Percentiles rank a stretch among this genome's conserved stretches.
Conservation (phyloP, 2,888 invertebrate genomes). For the Eristalis intricaria region DNA sequence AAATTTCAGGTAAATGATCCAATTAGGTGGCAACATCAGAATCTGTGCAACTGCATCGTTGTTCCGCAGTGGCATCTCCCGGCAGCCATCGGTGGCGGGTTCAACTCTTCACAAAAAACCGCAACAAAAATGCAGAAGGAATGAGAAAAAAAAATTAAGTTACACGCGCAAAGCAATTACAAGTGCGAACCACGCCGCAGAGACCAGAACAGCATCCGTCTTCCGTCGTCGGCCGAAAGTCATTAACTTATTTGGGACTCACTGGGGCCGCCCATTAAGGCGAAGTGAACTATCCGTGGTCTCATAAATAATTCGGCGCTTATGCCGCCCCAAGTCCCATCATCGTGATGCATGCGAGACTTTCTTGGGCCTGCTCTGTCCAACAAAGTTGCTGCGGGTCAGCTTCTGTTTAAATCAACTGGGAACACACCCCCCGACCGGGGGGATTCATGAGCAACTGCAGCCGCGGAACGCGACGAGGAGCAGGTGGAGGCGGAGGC, state of each 20-base stretch:
- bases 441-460: neutral
- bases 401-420: slow-evolving; percentile 53
- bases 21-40: slow-evolving; percentile 63
- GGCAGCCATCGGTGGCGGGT: neutral
- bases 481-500: neutral
- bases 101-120: neutral
- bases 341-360: slow-evolving; percentile 14
- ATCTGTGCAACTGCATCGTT: slow-evolving; percentile 5
- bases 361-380: neutral
- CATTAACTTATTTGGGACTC: slow-evolving; percentile 50
- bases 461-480: neutral
- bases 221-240: slow-evolving; percentile 10
- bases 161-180: slow-evolving; percentile 46
- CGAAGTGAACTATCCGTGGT: slow-evolving; percentile 51
- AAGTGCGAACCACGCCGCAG: slow-evolving; percentile 33
- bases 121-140: neutral
- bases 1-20: slow-evolving; percentile 66
- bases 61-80: slow-evolving; percentile 17
- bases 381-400: slow-evolving; percentile 47
- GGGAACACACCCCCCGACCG: slow-evolving; percentile 9
- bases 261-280: slow-evolving; percentile 27
- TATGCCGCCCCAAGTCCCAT: slow-evolving; percentile 12
- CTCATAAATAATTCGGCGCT: slow-evolving; percentile 68
- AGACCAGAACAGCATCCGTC: slow-evolving; percentile 10
- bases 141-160: slow-evolving; percentile 9